A percentile compares a stretch with the other conserved stretches of the same genome.
Evolutionary conservation across 1,140 invertebrate genomes (phyloP).

Genomic region (Grapholita molesta): DNA sequence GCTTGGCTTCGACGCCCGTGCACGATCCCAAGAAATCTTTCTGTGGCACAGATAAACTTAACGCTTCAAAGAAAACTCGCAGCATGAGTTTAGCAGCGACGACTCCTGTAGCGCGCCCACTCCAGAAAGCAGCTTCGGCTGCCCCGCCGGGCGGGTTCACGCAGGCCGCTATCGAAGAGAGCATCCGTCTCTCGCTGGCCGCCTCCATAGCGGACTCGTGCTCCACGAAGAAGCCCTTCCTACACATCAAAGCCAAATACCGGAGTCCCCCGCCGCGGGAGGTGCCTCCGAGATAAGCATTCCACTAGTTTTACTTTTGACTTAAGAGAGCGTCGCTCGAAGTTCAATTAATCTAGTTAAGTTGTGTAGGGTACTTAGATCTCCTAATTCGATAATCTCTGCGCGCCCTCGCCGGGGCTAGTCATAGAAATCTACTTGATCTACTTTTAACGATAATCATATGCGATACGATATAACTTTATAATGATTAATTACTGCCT

Average conservation of each 20-base stretch:
- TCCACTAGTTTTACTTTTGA: slow-evolving; percentile 56
- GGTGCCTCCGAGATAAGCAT: slow-evolving; percentile 75
- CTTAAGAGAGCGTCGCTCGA: slow-evolving; percentile 30
- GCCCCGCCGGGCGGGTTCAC: slow-evolving; percentile 48
- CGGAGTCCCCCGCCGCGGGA: slow-evolving; percentile 81
- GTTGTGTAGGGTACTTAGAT: background rate
- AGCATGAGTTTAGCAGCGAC: slow-evolving; percentile 63
- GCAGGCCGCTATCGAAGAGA: slow-evolving; percentile 74
- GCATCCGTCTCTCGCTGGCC: slow-evolving; percentile 62
- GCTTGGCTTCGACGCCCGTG: slow-evolving; percentile 55
- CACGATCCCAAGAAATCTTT: slow-evolving; percentile 46
- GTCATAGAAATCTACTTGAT: slow-evolving; percentile 71
- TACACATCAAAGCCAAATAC: slow-evolving; percentile 87
- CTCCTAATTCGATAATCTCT: slow-evolving; percentile 40
- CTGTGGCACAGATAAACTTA: slow-evolving; percentile 29
- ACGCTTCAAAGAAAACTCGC: slow-evolving; percentile 53
- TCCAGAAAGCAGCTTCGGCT: slow-evolving; percentile 50
- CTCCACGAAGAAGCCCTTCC: slow-evolving; percentile 77
- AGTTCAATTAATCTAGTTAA: slow-evolving; percentile 32
- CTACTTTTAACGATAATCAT: slow-evolving; percentile 39
- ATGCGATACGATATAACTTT: slow-evolving; percentile 27
- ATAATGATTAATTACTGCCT: slow-evolving; percentile 24
- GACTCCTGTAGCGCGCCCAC: slow-evolving; percentile 35
- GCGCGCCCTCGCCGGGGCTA: slow-evolving; percentile 56
- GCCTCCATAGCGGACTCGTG: slow-evolving; percentile 55